Evolutionary conservation across 35 echinoderm and acorn worm species (phyloP).

Genomic region (Chiridota heheva): DNA sequence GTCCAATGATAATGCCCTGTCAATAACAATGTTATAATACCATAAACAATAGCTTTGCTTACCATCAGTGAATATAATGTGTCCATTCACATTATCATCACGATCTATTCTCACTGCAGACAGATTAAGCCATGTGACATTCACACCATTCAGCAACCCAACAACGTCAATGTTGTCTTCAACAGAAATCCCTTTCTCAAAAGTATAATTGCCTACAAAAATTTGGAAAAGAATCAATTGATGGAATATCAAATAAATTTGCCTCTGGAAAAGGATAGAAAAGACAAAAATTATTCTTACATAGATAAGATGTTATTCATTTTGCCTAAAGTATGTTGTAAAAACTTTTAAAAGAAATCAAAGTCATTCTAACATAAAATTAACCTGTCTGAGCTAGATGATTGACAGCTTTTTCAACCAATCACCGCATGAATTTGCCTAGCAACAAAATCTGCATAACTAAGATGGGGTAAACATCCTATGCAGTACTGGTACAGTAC

Average conservation of each 20-base stretch:
- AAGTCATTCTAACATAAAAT: too few relatives aligned
- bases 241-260: too few relatives aligned
- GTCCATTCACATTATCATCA: constrained; percentile 7
- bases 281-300: not conserved
- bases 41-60: not conserved
- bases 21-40: not conserved
- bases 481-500: too few relatives aligned
- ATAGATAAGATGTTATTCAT: too few relatives aligned
- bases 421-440: too few relatives aligned
- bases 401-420: too few relatives aligned
- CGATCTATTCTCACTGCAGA: not conserved
- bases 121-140: not conserved
- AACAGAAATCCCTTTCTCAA: not conserved
- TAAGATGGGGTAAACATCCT: too few relatives aligned
- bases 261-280: not conserved
- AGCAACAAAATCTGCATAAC: too few relatives aligned
- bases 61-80: constrained; percentile 17
- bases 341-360: too few relatives aligned
- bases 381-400: too few relatives aligned
- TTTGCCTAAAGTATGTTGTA: too few relatives aligned
- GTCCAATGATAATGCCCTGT: not conserved
- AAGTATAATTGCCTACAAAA: not conserved
- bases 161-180: not conserved
- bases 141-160: constrained; percentile 6
- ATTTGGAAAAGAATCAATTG: too few relatives aligned